Evolutionary conservation across 2,113 vertebrate genomes (phyloP).

Genomic region (Dinomys branickii): DNA sequence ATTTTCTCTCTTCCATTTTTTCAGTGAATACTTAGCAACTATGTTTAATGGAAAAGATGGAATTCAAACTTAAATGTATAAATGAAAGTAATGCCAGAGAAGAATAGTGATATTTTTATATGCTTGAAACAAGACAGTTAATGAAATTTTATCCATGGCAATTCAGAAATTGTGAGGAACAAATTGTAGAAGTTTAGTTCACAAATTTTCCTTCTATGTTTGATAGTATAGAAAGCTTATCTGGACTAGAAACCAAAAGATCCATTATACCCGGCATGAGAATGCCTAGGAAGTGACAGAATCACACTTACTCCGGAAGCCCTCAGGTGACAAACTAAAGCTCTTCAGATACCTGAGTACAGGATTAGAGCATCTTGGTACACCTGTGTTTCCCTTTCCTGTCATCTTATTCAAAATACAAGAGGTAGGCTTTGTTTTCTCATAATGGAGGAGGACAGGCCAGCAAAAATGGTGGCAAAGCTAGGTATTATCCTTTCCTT

Average conservation of each 20-base stretch:
- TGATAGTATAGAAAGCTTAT: conserved; percentile 46
- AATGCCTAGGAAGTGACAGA: conserved; percentile 63
- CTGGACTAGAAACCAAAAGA: conserved; percentile 54
- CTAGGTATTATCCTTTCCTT: background rate
- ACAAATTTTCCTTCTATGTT: conserved; percentile 67
- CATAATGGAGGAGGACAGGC: background rate
- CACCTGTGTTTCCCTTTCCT: background rate
- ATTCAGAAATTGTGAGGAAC: conserved; percentile 64
- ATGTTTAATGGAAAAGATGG: conserved; percentile 40
- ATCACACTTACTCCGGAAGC: conserved; percentile 61
- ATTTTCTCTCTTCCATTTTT: conserved; percentile 31
- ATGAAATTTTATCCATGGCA: conserved; percentile 62
- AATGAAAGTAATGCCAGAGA: background rate
- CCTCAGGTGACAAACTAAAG: conserved; percentile 71
- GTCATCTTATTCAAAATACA: background rate
- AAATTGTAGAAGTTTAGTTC: conserved; percentile 62
- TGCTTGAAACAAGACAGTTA: background rate
- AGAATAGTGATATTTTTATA: background rate
- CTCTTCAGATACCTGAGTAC: conserved; percentile 69
- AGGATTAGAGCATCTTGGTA: background rate
- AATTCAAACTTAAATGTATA: conserved; percentile 46
- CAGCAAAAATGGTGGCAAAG: background rate
- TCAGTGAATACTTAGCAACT: background rate
- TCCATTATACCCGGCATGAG: conserved; percentile 33
- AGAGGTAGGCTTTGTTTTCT: conserved; percentile 45